Percentiles rank a stretch among this genome's conserved stretches.
These are phyloP conservation scores for Phycodurus eques DNA, from an alignment of 2,113 vertebrate genomes.

Conservation along the genomic window DNA sequence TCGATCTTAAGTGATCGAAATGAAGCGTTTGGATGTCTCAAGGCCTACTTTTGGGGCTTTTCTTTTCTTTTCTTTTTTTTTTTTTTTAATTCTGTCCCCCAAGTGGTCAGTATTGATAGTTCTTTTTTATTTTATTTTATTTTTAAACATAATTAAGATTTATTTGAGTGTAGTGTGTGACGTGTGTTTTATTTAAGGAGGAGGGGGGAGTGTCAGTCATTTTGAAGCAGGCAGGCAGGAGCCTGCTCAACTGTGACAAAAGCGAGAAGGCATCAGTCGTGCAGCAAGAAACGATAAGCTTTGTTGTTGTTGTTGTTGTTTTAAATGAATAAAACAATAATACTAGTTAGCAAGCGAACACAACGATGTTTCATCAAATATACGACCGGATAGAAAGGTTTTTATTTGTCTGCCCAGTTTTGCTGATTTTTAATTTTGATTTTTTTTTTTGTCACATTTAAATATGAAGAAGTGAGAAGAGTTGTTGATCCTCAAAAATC, in stretches of 20 bases:
- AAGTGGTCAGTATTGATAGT: constrained; percentile 77
- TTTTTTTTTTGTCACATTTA: background rate
- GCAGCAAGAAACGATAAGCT: background rate
- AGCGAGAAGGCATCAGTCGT: constrained; percentile 26
- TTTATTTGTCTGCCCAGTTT: background rate
- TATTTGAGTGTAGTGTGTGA: constrained; percentile 50
- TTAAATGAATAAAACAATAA: background rate
- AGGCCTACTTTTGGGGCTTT: constrained; percentile 78
- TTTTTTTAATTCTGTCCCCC: constrained; percentile 60
- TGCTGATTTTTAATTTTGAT: background rate
- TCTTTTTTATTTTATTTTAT: constrained; percentile 54
- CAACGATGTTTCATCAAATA: no score
- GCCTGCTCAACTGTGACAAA: constrained; percentile 87
- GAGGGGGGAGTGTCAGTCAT: constrained; percentile 82
- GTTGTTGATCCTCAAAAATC: no score
- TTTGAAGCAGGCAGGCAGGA: constrained; percentile 85
- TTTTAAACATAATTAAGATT: constrained; percentile 80
- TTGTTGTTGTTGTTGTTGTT: no score
- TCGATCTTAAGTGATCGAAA: constrained; percentile 93
- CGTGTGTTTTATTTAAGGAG: constrained; percentile 41
- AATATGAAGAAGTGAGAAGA: background rate
- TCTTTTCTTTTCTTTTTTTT: constrained; percentile 35
- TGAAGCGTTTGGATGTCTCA: constrained; percentile 79
- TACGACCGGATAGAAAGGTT: no score
- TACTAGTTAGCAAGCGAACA: no score